Conservation (phyloP, 2,888 invertebrate species). For the Graphium colonna region DNA sequence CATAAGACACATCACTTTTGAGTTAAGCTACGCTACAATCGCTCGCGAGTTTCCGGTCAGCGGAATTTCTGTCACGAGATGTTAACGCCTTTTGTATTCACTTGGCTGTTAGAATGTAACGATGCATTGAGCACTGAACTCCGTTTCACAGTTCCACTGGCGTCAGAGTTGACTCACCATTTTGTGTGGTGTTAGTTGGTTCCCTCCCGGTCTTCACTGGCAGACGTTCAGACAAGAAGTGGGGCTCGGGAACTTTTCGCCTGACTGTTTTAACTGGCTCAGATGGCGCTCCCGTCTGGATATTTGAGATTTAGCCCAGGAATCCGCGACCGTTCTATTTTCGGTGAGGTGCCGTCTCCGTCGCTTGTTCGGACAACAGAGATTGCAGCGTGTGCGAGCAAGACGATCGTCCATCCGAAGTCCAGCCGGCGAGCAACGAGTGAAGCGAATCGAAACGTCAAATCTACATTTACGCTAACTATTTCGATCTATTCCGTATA, state of each 20-base stretch:
- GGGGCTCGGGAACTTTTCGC: constrained; percentile 84
- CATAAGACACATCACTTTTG: constrained; percentile 58
- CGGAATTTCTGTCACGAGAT: constrained; percentile 57
- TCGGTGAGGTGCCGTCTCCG: constrained; percentile 60
- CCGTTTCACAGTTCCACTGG: constrained; percentile 71
- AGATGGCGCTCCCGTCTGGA: constrained; percentile 85
- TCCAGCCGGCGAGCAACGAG: constrained; percentile 39
- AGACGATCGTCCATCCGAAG: constrained; percentile 53
- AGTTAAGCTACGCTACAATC: constrained; percentile 37
- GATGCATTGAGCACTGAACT: constrained; percentile 65
- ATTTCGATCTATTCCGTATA: constrained; percentile 66
- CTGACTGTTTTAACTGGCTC: constrained; percentile 86
- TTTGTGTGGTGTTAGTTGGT: constrained; percentile 83
- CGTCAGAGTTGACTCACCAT: constrained; percentile 81
- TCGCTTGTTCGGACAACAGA: constrained; percentile 47
- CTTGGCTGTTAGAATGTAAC: constrained; percentile 50
- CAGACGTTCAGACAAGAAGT: constrained; percentile 89
- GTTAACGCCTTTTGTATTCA: constrained; percentile 50
- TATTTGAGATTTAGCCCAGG: constrained; percentile 83
- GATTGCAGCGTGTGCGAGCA: constrained; percentile 45
- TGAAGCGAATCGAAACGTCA: constrained; percentile 65
- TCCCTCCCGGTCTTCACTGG: constrained; percentile 85
- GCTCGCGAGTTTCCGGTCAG: constrained; percentile 44
- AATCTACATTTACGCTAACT: constrained; percentile 76
- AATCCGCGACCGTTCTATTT: constrained; percentile 79